phyloP scores from a whole-genome alignment of 92 coral and sea anemone species.

The Heliopora coerulea region DNA sequence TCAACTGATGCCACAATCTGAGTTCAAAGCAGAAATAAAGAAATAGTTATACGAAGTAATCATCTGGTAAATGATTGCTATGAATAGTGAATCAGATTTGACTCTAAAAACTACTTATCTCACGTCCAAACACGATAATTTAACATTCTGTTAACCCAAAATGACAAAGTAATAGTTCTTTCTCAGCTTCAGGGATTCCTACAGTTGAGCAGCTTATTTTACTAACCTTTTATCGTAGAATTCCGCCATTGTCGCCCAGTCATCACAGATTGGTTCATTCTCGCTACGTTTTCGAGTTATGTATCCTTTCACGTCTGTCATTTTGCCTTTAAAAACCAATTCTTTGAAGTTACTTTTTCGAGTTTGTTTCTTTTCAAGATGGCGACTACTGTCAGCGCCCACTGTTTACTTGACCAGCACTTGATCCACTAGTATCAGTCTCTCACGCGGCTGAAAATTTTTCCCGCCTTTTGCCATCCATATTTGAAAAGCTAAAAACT shows the following conservation, averaged over 20 bases:
- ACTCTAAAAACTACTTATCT: too few species aligned
- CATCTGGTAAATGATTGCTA: too few species aligned
- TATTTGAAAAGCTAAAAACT: neutral
- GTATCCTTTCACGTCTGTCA: conserved; percentile 95
- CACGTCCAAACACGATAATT: too few species aligned
- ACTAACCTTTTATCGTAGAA: conserved; percentile 89
- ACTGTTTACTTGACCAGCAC: conserved; percentile 28
- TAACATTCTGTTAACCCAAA: too few species aligned
- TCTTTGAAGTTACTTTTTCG: neutral
- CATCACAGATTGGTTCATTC: conserved; percentile 79
- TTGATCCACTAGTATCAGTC: neutral
- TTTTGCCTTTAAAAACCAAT: conserved; percentile 27
- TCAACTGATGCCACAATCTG: conserved; percentile 97
- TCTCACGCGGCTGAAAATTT: conserved; percentile 23
- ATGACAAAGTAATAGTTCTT: too few species aligned
- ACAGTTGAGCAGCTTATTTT: too few species aligned
- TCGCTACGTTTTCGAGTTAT: conserved; percentile 84
- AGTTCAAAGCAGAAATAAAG: neutral
- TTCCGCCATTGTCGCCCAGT: conserved; percentile 85
- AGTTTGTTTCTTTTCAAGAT: neutral
- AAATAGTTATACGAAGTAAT: too few species aligned
- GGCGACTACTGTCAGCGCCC: neutral
- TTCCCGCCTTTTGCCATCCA: neutral
- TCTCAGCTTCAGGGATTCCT: too few species aligned
- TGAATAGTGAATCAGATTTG: too few species aligned